Base-by-base conservation (phyloP, 2,797 vertebrate genomes). In the Psittacula echo region DNA sequence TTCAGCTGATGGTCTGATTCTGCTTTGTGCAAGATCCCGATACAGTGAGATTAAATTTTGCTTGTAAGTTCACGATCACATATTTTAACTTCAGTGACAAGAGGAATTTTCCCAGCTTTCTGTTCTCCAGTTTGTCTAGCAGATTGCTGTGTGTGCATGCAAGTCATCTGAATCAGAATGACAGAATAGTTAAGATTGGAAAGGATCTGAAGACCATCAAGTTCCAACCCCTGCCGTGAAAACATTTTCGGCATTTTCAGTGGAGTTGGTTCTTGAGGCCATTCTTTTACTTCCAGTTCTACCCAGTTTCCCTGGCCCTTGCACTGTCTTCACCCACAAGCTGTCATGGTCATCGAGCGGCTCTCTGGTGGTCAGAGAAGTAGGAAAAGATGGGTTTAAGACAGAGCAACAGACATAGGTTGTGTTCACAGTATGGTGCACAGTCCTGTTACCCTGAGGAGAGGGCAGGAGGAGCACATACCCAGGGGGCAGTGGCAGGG, bases 371-470 rank as follows among this genome's bases (percentile, higher is more conserved):
- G 83, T 70, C 37, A 54, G 47, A 62, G 74, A 30, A 58, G 47
- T 45, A 41, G 8, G 42, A 23, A 48, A 68, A 92, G 26, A 32
- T 34, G 18, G 41, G 61, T 77, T 56, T 67, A 62, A 74, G 51
- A n/a, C 3, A 4, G 65, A 67, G 76, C 20, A 51, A 41, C 32
- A 64, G 45, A 24, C 0, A 0, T 11, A 23, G 48, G 10, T 39
- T 89, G 37, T 51, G 14, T 74, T 92, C 65, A 53, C 7, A 39
- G 30, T 26, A 6, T 67, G 37, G 23, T 0, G 0, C 15, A 12
- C 47, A 6, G 15, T 32, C 32, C 42, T 78, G 48, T 77, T 68
- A 72, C 78, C 34, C 12, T 1, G 3, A 60, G 62, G 66, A 81
- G 73, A 67, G 37, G 58, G 42, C 37, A 32, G 53, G 77, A 48